Evolutionary conservation across 2,888 invertebrate genomes (phyloP), one percentile per base, ranked within the genome.

Genomic region (Gymnocheta viridis): DNA sequence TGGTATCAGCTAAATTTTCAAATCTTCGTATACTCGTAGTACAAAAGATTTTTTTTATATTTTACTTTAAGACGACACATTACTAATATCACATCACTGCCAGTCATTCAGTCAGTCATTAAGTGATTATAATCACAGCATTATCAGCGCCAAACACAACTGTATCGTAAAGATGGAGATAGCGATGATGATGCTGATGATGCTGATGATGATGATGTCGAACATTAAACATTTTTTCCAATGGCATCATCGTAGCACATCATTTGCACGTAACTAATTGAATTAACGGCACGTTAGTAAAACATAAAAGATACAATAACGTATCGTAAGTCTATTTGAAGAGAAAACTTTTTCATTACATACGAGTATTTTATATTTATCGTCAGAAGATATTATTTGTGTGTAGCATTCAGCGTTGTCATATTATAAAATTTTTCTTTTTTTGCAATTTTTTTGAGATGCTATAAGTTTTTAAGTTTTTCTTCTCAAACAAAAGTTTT

Each of bases 231-330:
- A 29, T 64, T 72, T 35, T 32, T 47, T 51, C 49, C 51, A 77
- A 77, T 84, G 70, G 60, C 82, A 78, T 14, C 56, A 35, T 29
- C 64, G 78, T 78, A 83, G 82, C 82, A 83, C 82, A 84, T 84
- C 79, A 85, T 84, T 86, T 83, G 83, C 85, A 86, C 85, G 86
- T 85, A 83, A 83, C 83, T 86, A 85, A 86, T 85, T 83, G 82
- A 86, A 85, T 86, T 86, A 86, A 85, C 78, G 80, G 80, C 80
- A 83, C 76, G 77, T 84, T 81, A 79, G 77, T 78, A 56, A 72
- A 84, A 49, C 47, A 72, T 24, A 72, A 77, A 56, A 66, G 24
- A 29, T 76, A 49, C 29, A 41, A 2, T 41, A 0, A 41, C 19
- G 58, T 58, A 58, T 32, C 29, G 6, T 41, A 66, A 66, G 24